phyloP scores from a whole-genome alignment of 2,888 invertebrate genomes.

The Junonia oenone region DNA sequence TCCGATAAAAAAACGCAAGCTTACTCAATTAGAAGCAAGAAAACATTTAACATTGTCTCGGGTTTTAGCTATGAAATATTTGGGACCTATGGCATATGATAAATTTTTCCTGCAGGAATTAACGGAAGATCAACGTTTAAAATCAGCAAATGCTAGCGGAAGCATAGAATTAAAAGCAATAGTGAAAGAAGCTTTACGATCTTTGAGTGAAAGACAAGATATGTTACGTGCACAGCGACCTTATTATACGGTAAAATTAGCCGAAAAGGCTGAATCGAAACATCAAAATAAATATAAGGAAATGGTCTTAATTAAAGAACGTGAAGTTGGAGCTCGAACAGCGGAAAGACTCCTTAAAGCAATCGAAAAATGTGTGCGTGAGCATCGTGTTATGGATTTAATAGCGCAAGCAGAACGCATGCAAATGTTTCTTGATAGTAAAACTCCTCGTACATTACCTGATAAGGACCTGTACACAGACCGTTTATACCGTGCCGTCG shows the following conservation, averaged over 20 bases:
- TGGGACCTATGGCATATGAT: slow-evolving; percentile 72
- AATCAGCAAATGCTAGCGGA: slow-evolving; percentile 60
- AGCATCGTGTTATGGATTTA: slow-evolving; percentile 56
- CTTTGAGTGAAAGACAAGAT: slow-evolving; percentile 61
- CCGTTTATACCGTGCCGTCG: slow-evolving; percentile 62
- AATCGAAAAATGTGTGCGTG: slow-evolving; percentile 56
- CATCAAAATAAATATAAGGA: slow-evolving; percentile 62
- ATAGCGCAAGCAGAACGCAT: slow-evolving; percentile 67
- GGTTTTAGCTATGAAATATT: slow-evolving; percentile 70
- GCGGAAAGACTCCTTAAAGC: slow-evolving; percentile 56
- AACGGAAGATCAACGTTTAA: slow-evolving; percentile 50
- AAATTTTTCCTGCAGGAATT: slow-evolving; percentile 66
- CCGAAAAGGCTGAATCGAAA: slow-evolving; percentile 65
- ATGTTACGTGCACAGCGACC: slow-evolving; percentile 68
- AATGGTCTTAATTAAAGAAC: slow-evolving; percentile 52
- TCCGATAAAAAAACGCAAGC: slow-evolving; percentile 46
- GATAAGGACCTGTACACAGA: slow-evolving; percentile 65
- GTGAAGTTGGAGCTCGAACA: slow-evolving; percentile 58
- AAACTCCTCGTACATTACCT: slow-evolving; percentile 61
- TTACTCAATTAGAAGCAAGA: slow-evolving; percentile 66
- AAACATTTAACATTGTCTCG: slow-evolving; percentile 57
- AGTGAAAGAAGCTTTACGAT: slow-evolving; percentile 54
- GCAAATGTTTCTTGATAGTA: slow-evolving; percentile 63
- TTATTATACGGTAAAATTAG: slow-evolving; percentile 63
- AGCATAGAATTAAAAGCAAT: slow-evolving; percentile 46